phyloP scores from a whole-genome alignment of 2,888 invertebrate genomes.

The Gnatocerus cornutus region DNA sequence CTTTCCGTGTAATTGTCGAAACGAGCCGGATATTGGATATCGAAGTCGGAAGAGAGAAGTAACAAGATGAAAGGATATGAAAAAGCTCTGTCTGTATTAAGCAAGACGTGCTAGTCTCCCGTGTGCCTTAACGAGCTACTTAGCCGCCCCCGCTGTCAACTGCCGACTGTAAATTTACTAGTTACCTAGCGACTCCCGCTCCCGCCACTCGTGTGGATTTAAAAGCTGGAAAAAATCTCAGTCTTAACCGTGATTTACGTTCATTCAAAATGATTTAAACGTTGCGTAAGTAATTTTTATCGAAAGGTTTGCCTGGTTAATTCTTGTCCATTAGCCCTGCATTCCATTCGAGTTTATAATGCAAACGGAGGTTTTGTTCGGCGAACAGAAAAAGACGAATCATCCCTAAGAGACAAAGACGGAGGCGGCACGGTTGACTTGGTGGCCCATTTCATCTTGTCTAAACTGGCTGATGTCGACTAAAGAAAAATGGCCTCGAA shows the following conservation, averaged over 20 bases:
- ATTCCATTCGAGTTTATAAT: slow-evolving; percentile 18
- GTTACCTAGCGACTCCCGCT: slow-evolving; percentile 53
- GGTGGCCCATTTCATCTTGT: slow-evolving; percentile 58
- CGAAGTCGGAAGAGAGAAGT: slow-evolving; percentile 43
- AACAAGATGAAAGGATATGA: slow-evolving; percentile 54
- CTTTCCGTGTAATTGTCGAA: slow-evolving; percentile 54
- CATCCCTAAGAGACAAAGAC: slow-evolving; percentile 55
- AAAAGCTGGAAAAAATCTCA: slow-evolving; percentile 46
- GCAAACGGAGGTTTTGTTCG: slow-evolving; percentile 28
- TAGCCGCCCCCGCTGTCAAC: slow-evolving; percentile 62
- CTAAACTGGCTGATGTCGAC: slow-evolving; percentile 53
- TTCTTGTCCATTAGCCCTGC: slow-evolving; percentile 14
- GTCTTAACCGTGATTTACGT: slow-evolving; percentile 32
- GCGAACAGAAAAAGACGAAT: slow-evolving; percentile 47
- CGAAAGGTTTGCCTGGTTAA: no score
- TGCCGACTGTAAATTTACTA: slow-evolving; percentile 62
- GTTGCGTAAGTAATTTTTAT: no score
- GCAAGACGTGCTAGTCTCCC: slow-evolving; percentile 51
- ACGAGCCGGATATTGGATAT: slow-evolving; percentile 56
- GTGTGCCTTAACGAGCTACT: slow-evolving; percentile 65
- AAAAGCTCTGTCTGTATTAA: slow-evolving; percentile 54
- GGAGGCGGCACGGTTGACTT: slow-evolving; percentile 58
- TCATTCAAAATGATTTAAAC: neutral
- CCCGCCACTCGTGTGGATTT: slow-evolving; percentile 45
- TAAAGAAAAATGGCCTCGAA: slow-evolving; percentile 58